Conservation (phyloP, 1,140 invertebrate species). For the Psix sp. region DNA sequence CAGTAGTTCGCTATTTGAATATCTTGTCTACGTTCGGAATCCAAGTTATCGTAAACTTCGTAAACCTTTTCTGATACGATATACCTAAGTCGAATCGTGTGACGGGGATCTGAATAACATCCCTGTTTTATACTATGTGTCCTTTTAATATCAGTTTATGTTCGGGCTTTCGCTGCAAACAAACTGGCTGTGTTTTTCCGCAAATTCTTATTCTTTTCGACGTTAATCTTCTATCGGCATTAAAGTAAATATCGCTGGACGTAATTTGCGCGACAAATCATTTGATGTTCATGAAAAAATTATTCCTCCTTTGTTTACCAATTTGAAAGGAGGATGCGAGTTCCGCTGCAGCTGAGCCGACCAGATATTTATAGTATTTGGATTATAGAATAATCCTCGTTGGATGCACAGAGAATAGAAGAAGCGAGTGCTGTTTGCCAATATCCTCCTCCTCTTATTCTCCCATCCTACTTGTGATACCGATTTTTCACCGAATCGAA, state of each 20-base stretch:
- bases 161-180: conserved; percentile 2
- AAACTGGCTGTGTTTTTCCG: not conserved
- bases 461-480: conserved; percentile 51
- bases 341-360: conserved; percentile 41
- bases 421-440: conserved; percentile 68
- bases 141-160: conserved; percentile 43
- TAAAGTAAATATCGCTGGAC: conserved; percentile 26
- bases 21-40: conserved; percentile 60
- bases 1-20: conserved; percentile 60
- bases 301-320: conserved; percentile 67
- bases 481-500: too few species aligned
- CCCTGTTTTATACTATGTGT: conserved; percentile 54
- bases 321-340: conserved; percentile 59
- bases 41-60: conserved; percentile 61
- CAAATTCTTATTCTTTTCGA: not conserved
- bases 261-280: conserved; percentile 54
- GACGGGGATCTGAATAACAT: conserved; percentile 44
- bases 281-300: conserved; percentile 49
- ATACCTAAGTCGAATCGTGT: conserved; percentile 55
- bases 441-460: conserved; percentile 65
- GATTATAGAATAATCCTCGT: conserved; percentile 72
- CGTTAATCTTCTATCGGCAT: conserved; percentile 7
- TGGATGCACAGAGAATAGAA: conserved; percentile 56
- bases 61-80: conserved; percentile 59
- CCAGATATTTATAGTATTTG: conserved; percentile 74